phyloP scores from a whole-genome alignment of 2,113 vertebrate species.

The Campylorhamphus procurvoides region DNA sequence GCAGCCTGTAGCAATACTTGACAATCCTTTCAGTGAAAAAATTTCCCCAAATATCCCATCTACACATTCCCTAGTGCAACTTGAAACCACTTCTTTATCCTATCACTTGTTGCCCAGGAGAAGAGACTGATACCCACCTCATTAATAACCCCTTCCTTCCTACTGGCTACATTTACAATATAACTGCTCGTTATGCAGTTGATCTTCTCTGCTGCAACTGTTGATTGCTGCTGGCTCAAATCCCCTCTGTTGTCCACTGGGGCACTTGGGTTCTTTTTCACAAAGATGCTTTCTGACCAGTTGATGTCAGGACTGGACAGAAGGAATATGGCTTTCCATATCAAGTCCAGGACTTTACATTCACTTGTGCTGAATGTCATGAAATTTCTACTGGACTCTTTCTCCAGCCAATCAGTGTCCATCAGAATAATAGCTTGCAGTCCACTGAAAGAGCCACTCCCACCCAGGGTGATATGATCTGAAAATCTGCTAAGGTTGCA shows the following conservation, averaged over 20 bases:
- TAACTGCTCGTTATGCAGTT: neutral
- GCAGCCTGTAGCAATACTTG: neutral
- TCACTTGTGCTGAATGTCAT: neutral
- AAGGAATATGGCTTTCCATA: neutral
- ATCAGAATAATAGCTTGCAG: neutral
- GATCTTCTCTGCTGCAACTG: neutral
- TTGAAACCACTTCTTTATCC: neutral
- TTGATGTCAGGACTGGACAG: neutral
- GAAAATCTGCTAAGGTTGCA: neutral
- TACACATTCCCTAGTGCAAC: neutral
- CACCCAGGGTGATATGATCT: neutral
- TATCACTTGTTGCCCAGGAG: neutral
- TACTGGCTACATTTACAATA: neutral
- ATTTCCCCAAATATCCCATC: neutral
- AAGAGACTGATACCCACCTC: neutral
- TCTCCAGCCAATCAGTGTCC: neutral
- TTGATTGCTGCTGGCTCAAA: neutral
- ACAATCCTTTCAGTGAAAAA: neutral
- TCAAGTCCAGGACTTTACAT: neutral
- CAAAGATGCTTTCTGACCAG: neutral
- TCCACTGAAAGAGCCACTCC: neutral
- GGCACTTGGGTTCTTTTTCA: neutral
- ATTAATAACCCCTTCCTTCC: neutral
- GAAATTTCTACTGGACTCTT: neutral
- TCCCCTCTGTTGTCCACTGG: neutral